phyloP scores from a whole-genome alignment of 1,140 invertebrate species.

The Cephus cinctus region DNA sequence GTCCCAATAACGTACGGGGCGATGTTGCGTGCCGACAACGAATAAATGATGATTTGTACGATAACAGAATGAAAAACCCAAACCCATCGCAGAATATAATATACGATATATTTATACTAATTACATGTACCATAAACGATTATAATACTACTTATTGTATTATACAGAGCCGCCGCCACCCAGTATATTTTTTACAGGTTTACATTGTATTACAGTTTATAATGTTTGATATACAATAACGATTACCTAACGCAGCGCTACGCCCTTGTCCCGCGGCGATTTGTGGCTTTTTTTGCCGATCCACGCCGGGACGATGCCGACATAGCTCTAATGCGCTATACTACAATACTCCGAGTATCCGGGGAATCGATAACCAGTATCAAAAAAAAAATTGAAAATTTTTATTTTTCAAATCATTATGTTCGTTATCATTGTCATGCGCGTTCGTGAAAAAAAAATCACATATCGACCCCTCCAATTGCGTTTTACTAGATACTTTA shows the following conservation, averaged over 20 bases:
- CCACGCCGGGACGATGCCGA: too few relatives aligned
- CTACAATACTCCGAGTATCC: neutral
- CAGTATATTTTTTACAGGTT: conserved; percentile 60
- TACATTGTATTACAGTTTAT: conserved; percentile 59
- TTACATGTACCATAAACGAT: conserved; percentile 55
- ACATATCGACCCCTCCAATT: too few relatives aligned
- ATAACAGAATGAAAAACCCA: conserved; percentile 27
- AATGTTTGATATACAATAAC: conserved; percentile 57
- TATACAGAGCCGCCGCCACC: conserved; percentile 55
- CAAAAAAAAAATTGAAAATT: too few relatives aligned
- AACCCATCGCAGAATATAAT: conserved; percentile 47
- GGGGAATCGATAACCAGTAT: too few relatives aligned
- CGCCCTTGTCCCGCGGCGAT: too few relatives aligned
- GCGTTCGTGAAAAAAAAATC: neutral
- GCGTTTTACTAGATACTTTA: too few relatives aligned
- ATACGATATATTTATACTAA: conserved; percentile 56
- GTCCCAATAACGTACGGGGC: conserved; percentile 4
- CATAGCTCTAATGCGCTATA: neutral
- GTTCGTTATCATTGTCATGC: too few relatives aligned
- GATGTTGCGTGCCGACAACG: conserved; percentile 12
- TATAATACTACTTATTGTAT: conserved; percentile 55
- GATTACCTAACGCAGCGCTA: conserved; percentile 43
- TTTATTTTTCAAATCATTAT: neutral
- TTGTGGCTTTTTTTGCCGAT: too few relatives aligned
- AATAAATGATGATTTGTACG: conserved; percentile 35